These are phyloP conservation scores for Vidua chalybeata DNA, from an alignment of 2,113 vertebrate species.

Conservation along the genomic window DNA sequence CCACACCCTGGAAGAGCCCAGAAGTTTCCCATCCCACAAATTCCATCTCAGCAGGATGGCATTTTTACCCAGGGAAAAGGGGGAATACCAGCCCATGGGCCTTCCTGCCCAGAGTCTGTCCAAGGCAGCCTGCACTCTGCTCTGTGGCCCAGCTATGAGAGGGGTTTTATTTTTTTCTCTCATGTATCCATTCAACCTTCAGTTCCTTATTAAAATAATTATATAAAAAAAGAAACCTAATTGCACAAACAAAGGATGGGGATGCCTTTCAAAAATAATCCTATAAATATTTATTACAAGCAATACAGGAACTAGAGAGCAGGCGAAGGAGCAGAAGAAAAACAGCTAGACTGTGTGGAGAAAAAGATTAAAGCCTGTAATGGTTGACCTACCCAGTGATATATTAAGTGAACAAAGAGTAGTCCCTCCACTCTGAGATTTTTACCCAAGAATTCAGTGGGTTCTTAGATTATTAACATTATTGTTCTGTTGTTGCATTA, in stretches of 20 bases:
- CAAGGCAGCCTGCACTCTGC: not conserved
- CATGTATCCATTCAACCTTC: not conserved
- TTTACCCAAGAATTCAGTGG: slow-evolving; percentile 38
- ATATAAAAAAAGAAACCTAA: slow-evolving; percentile 14
- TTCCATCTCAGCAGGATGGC: not conserved
- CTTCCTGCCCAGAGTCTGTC: not conserved
- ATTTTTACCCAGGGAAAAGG: not conserved
- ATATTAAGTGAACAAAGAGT: slow-evolving; percentile 63
- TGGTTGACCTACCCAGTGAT: slow-evolving; percentile 57
- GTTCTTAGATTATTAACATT: slow-evolving; percentile 62
- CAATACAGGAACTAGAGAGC: not conserved
- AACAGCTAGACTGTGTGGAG: slow-evolving; percentile 44
- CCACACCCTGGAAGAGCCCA: not conserved
- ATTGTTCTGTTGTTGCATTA: slow-evolving; percentile 48
- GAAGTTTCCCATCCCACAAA: not conserved
- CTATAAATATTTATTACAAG: slow-evolving; percentile 70
- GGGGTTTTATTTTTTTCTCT: not conserved
- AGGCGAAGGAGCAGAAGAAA: slow-evolving; percentile 36
- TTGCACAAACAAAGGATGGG: slow-evolving; percentile 44
- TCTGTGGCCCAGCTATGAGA: not conserved
- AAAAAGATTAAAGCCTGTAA: slow-evolving; percentile 41
- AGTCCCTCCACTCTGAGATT: not conserved
- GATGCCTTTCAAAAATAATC: slow-evolving; percentile 68
- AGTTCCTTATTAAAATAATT: not conserved
- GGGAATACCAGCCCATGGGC: not conserved